phyloP scores from a whole-genome alignment of 2,888 invertebrate species.

The Drosophila meridionalis region DNA sequence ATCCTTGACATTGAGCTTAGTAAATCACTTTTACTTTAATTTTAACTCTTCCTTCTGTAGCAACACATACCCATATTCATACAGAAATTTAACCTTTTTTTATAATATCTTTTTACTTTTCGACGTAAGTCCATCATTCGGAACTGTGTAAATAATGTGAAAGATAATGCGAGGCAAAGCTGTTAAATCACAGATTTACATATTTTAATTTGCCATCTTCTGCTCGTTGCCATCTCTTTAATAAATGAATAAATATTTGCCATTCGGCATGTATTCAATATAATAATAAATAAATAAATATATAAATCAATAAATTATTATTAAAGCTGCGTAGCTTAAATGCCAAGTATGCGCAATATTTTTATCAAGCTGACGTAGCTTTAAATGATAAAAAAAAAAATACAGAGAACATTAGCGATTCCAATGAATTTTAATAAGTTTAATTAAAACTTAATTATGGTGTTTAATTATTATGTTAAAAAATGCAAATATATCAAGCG shows the following conservation, averaged over 20 bases:
- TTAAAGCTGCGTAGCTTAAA: neutral
- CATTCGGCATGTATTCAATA: neutral
- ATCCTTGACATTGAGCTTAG: too few species aligned
- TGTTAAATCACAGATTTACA: neutral
- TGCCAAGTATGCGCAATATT: conserved; percentile 7
- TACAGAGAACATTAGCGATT: neutral
- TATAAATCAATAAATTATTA: neutral
- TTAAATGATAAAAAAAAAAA: conserved; percentile 13
- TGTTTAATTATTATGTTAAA: conserved; percentile 9
- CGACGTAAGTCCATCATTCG: neutral
- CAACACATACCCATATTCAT: too few species aligned
- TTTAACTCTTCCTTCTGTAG: too few species aligned
- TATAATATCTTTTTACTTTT: too few species aligned
- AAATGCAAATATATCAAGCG: neutral
- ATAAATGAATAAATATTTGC: neutral
- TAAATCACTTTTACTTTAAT: too few species aligned
- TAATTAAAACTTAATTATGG: conserved; percentile 40
- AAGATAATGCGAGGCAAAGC: neutral
- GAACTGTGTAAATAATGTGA: neutral
- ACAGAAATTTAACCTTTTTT: too few species aligned
- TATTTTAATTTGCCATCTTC: neutral
- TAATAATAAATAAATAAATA: neutral
- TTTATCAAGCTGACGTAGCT: conserved; percentile 15
- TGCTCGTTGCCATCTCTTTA: neutral
- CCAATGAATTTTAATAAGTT: conserved; percentile 38